Percentiles rank a stretch among this genome's conserved stretches.
Conservation (phyloP, 2,888 invertebrate genomes). For the Clunio marinus region DNA sequence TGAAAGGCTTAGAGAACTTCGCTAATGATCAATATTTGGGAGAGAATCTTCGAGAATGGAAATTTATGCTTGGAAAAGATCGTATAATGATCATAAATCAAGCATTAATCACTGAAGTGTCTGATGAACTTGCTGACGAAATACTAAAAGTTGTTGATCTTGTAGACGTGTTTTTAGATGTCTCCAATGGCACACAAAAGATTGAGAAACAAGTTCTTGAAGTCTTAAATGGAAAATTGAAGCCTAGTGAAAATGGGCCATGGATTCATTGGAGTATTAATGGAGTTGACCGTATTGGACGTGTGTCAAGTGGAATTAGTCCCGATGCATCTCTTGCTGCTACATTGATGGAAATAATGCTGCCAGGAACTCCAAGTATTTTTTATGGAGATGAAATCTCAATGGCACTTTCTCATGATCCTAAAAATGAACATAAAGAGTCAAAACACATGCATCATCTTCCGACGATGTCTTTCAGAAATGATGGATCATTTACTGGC, state of each 20-base stretch:
- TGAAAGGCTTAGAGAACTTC: slow-evolving; percentile 71
- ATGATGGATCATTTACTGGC: slow-evolving; percentile 51
- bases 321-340: slow-evolving; percentile 65
- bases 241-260: slow-evolving; percentile 58
- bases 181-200: slow-evolving; percentile 56
- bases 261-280: slow-evolving; percentile 81
- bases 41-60: slow-evolving; percentile 63
- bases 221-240: slow-evolving; percentile 57
- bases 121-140: slow-evolving; percentile 54
- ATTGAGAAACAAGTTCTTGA: slow-evolving; percentile 59
- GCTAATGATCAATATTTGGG: slow-evolving; percentile 59
- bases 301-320: slow-evolving; percentile 57
- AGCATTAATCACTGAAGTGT: slow-evolving; percentile 53
- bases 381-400: slow-evolving; percentile 92
- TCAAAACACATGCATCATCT: slow-evolving; percentile 64
- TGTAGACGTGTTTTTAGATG: slow-evolving; percentile 63
- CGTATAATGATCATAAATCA: slow-evolving; percentile 66
- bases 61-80: slow-evolving; percentile 59
- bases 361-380: slow-evolving; percentile 81
- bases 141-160: slow-evolving; percentile 66
- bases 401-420: slow-evolving; percentile 57
- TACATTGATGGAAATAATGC: slow-evolving; percentile 68
- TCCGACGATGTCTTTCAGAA: slow-evolving; percentile 64
- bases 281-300: slow-evolving; percentile 56
- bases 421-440: slow-evolving; percentile 57